These are phyloP conservation scores for Misgurnus anguillicaudatus DNA, from an alignment of 2,113 vertebrate genomes.

Conservation along the genomic window DNA sequence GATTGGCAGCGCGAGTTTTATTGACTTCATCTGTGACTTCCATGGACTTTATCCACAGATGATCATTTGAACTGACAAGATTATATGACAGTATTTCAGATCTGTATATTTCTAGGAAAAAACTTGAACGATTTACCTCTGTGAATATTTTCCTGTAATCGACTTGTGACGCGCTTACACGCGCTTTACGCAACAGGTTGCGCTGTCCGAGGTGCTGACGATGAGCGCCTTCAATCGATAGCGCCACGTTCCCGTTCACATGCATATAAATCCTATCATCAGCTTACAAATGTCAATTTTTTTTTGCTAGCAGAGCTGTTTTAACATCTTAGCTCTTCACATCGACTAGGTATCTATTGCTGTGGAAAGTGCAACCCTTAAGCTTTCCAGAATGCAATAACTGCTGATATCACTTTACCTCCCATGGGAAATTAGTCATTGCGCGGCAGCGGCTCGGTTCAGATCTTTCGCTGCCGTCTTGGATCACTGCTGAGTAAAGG, in stretches of 20 bases:
- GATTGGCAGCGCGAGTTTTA: background rate
- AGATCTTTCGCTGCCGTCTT: conserved; percentile 35
- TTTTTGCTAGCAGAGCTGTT: background rate
- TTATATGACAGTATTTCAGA: background rate
- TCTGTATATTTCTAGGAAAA: background rate
- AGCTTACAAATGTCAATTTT: background rate
- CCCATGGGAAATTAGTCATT: conserved; percentile 63
- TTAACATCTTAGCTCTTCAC: background rate
- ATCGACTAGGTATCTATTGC: background rate
- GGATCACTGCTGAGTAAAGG: conserved; percentile 43
- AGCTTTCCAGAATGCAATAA: conserved; percentile 46
- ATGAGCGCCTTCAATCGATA: background rate
- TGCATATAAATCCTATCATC: background rate
- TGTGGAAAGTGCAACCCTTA: conserved; percentile 42
- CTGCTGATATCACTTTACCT: conserved; percentile 49
- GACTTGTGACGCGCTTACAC: background rate
- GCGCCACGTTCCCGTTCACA: background rate
- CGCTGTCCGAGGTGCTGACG: conserved; percentile 72
- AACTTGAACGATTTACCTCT: background rate
- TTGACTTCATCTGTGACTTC: background rate
- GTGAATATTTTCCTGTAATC: background rate
- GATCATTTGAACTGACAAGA: background rate
- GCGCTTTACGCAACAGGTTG: conserved; percentile 8
- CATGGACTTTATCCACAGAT: background rate
- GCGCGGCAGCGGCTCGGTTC: conserved; percentile 4